Conservation (phyloP, 2,797 vertebrate genomes). For the Cichlasoma orientale region DNA sequence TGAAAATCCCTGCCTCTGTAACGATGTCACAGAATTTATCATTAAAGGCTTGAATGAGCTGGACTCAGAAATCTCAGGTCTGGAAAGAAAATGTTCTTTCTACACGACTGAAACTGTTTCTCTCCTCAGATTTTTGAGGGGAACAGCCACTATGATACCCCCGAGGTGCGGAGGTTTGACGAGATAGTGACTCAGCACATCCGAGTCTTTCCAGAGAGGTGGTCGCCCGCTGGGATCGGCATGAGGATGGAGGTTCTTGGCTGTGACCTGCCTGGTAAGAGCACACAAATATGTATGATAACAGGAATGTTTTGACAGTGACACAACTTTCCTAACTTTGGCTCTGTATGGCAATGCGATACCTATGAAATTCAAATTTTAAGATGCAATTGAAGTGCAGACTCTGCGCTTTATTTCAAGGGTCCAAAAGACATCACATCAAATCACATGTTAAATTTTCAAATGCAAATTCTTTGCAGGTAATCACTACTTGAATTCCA, state of each 20-base stretch:
- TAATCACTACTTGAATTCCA: background rate
- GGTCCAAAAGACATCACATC: background rate
- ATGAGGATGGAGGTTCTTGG: slow-evolving; percentile 98
- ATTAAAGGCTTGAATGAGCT: background rate
- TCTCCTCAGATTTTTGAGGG: slow-evolving; percentile 91
- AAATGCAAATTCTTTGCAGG: background rate
- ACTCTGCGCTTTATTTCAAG: background rate
- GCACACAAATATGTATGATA: background rate
- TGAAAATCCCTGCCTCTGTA: background rate
- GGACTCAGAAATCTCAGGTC: background rate
- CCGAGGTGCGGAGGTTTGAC: slow-evolving; percentile 93
- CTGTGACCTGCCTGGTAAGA: slow-evolving; percentile 94
- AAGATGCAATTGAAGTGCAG: too few relatives aligned
- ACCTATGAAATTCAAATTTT: too few relatives aligned
- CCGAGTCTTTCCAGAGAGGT: slow-evolving; percentile 92
- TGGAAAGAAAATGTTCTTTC: background rate
- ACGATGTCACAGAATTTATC: background rate
- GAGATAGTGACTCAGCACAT: slow-evolving; percentile 90
- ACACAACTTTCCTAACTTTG: too few relatives aligned
- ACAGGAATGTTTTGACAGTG: background rate
- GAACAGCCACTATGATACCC: slow-evolving; percentile 95
- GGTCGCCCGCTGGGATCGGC: slow-evolving; percentile 96
- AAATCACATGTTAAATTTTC: background rate
- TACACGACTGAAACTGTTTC: background rate
- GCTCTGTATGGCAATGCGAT: too few relatives aligned